Conservation (phyloP, 2,888 invertebrate species). For the Drosophila pseudotakahashii region DNA sequence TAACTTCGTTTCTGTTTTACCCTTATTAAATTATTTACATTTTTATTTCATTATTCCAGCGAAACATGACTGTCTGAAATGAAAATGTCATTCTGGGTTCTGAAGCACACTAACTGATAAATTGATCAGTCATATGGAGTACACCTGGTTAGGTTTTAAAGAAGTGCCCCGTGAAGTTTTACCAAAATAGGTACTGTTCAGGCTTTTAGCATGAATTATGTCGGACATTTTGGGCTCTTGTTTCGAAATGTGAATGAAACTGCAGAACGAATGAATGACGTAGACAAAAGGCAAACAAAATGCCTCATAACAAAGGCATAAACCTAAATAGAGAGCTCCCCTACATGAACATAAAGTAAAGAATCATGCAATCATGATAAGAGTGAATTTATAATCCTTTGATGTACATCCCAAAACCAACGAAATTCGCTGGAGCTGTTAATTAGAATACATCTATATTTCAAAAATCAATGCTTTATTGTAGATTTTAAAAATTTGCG, state of each 20-base stretch:
- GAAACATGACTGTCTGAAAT: slow-evolving; percentile 18
- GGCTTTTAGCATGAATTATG: not conserved
- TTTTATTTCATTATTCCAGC: slow-evolving; percentile 29
- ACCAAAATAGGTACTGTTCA: not conserved
- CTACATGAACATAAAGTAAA: not conserved
- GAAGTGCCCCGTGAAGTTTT: not conserved
- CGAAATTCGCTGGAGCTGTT: too few relatives aligned
- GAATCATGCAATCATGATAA: not conserved
- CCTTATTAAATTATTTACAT: slow-evolving; percentile 30
- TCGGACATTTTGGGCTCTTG: too few relatives aligned
- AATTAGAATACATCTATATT: not conserved
- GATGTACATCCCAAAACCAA: too few relatives aligned
- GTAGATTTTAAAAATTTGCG: too few relatives aligned
- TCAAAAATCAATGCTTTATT: not conserved
- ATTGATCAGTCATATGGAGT: not conserved
- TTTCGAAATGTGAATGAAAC: not conserved
- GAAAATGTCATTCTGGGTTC: slow-evolving; percentile 9
- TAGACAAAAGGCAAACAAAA: slow-evolving; percentile 50
- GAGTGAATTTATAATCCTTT: not conserved
- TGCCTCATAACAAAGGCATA: slow-evolving; percentile 54
- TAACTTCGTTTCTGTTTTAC: slow-evolving; percentile 18
- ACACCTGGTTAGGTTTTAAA: not conserved
- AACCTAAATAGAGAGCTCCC: slow-evolving; percentile 39
- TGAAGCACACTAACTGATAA: slow-evolving; percentile 6
- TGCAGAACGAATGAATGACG: slow-evolving; percentile 9